These are phyloP conservation scores for Eristalinus aeneus DNA, from an alignment of 2,888 invertebrate genomes.

Conservation along the genomic window DNA sequence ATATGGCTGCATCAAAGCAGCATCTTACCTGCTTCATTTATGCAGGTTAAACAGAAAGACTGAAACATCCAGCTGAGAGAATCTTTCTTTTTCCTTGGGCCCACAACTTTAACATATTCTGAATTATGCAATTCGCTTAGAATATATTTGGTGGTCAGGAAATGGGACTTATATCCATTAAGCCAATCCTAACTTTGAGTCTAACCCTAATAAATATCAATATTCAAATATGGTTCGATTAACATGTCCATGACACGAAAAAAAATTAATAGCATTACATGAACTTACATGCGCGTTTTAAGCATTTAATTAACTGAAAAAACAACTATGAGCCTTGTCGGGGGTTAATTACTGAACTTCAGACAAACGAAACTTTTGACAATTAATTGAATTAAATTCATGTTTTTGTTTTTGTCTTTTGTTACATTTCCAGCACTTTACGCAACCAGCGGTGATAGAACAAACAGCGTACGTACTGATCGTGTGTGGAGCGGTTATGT, in stretches of 20 bases:
- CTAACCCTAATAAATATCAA: too few relatives aligned
- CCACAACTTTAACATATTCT: too few relatives aligned
- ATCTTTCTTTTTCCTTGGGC: too few relatives aligned
- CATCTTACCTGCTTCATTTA: too few relatives aligned
- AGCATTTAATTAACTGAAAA: constrained; percentile 7
- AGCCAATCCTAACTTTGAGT: too few relatives aligned
- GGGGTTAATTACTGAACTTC: constrained; percentile 57
- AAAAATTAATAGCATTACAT: not conserved
- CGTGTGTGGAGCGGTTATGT: constrained; percentile 86
- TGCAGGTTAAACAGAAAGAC: too few relatives aligned
- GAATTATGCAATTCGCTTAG: too few relatives aligned
- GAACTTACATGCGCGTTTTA: not conserved
- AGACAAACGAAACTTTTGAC: constrained; percentile 10
- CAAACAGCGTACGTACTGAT: constrained; percentile 87
- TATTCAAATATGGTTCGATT: not conserved
- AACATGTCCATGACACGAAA: not conserved
- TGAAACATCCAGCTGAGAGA: too few relatives aligned
- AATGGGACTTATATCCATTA: too few relatives aligned
- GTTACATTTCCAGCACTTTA: constrained; percentile 81
- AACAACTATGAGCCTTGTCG: constrained; percentile 14
- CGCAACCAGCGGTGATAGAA: constrained; percentile 84
- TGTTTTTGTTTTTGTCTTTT: constrained; percentile 41
- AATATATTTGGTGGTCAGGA: too few relatives aligned
- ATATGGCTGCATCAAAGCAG: too few relatives aligned
- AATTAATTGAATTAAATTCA: constrained; percentile 52